Base-by-base conservation (phyloP, 2,888 invertebrate species). In the Acheta domesticus region DNA sequence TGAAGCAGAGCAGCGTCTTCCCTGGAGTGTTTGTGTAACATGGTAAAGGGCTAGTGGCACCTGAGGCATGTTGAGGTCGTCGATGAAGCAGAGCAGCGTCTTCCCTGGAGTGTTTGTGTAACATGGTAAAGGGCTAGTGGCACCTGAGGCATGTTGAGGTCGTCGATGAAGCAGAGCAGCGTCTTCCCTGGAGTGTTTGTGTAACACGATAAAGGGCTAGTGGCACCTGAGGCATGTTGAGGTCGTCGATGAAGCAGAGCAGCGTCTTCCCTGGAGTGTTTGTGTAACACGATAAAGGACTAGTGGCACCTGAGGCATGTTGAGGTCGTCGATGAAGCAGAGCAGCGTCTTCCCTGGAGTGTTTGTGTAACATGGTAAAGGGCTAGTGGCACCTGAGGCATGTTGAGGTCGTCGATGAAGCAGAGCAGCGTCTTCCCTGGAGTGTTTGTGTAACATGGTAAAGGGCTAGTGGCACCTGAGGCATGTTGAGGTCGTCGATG, bases 401-500 rank as follows among this genome's bases (percentile, higher is more conserved):
- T 97, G 85, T 97, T 96, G 93, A 97, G 93, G 85, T 98, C 97
- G 85, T 98, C 97, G 83, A 97, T 93, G 85, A 97, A 98, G 82
- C 96, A 91, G 73, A 97, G 90, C 85, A 97, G 90, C 84, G 94
- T 93, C 87, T 96, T 97, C 50, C 97, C 97, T n/a, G n/a, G n/a
- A n/a, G n/a, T n/a, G n/a, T n/a, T n/a, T n/a, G n/a, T n/a, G n/a
- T n/a, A n/a, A n/a, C n/a, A n/a, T n/a, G n/a, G n/a, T n/a, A n/a
- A n/a, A n/a, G n/a, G n/a, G n/a, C n/a, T 2, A 5, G 14, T 2
- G 16, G 62, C 76, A 93, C 93, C 87, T 93, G 91, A 50, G 97
- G 97, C 96, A 97, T 97, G 85, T 97, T 96, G 93, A 97, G 93
- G 85, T 98, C 97, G 85, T 98, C 97, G 83, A 97, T 93, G 85